A percentile compares a stretch with the other conserved stretches of the same genome.
Conservation (phyloP, 2,888 invertebrate species). For the Mythimna vitellina region DNA sequence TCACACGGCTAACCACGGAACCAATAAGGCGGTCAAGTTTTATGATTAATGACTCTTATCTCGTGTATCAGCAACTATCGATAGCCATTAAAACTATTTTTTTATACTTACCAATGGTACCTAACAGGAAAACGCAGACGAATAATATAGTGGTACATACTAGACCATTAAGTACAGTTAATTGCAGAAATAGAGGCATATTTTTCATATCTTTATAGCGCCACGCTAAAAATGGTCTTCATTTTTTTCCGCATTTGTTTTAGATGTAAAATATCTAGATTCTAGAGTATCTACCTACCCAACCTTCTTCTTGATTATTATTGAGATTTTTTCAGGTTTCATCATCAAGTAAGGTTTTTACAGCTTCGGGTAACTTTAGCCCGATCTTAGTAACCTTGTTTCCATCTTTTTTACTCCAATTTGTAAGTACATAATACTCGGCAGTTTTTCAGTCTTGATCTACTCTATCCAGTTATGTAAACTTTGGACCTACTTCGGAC, state of each 20-base stretch:
- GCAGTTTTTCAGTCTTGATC: no score
- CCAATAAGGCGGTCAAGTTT: constrained; percentile 20
- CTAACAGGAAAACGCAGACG: constrained; percentile 40
- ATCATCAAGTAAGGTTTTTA: background rate
- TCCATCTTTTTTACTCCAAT: no score
- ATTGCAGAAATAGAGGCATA: constrained; percentile 29
- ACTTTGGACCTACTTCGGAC: background rate
- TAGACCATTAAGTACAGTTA: constrained; percentile 19
- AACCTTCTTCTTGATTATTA: background rate
- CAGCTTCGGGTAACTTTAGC: background rate
- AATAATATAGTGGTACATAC: constrained; percentile 12
- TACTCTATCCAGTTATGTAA: background rate
- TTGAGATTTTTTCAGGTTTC: background rate
- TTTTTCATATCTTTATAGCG: background rate
- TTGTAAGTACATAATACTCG: no score
- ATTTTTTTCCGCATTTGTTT: constrained; percentile 20
- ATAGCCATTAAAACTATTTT: constrained; percentile 4
- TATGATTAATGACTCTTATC: constrained; percentile 39
- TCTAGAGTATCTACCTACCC: no score
- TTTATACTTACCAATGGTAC: background rate
- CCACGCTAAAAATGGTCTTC: background rate
- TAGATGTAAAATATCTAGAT: background rate
- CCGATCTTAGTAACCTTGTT: no score
- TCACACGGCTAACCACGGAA: background rate
- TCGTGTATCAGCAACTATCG: constrained; percentile 32